Conservation (phyloP, 2,113 vertebrate genomes). For the Cygnus atratus region DNA sequence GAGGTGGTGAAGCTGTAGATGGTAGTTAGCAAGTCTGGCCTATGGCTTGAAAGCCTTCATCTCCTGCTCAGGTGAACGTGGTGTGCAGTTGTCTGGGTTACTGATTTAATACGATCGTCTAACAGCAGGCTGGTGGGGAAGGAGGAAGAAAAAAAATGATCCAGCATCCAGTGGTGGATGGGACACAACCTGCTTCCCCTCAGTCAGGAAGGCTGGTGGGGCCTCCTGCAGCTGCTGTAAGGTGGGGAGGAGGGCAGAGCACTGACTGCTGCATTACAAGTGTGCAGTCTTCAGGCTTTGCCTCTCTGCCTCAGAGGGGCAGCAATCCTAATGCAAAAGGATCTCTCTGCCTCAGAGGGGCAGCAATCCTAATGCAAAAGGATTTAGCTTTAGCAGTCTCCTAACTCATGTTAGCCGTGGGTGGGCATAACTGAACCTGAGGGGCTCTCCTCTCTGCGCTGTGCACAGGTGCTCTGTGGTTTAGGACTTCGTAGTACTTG, state of each 20-base stretch:
- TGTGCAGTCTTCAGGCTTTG: not conserved
- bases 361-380: not conserved
- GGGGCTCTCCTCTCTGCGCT: not conserved
- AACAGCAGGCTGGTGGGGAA: not conserved
- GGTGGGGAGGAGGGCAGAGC: not conserved
- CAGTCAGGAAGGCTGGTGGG: rapidly evolving
- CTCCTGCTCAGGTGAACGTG: not conserved
- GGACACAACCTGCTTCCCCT: not conserved
- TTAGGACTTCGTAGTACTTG: not conserved
- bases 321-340: too few species aligned
- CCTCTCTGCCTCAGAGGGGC: not conserved
- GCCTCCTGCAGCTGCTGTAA: not conserved
- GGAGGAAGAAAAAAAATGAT: not conserved
- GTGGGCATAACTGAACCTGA: not conserved
- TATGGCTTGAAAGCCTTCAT: not conserved
- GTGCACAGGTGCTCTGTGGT: not conserved
- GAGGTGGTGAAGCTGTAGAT: not conserved
- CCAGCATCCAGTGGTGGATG: not conserved
- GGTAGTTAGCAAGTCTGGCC: not conserved
- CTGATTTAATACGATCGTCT: not conserved
- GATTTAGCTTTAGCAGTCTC: not conserved
- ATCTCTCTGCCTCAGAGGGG: not conserved
- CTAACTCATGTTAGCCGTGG: rapidly evolving
- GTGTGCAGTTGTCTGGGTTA: not conserved
- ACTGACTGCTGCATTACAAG: rapidly evolving